Percentiles rank a stretch among this genome's conserved stretches.
Conservation (phyloP, 2,888 invertebrate species). For the Gymnocheta viridis region DNA sequence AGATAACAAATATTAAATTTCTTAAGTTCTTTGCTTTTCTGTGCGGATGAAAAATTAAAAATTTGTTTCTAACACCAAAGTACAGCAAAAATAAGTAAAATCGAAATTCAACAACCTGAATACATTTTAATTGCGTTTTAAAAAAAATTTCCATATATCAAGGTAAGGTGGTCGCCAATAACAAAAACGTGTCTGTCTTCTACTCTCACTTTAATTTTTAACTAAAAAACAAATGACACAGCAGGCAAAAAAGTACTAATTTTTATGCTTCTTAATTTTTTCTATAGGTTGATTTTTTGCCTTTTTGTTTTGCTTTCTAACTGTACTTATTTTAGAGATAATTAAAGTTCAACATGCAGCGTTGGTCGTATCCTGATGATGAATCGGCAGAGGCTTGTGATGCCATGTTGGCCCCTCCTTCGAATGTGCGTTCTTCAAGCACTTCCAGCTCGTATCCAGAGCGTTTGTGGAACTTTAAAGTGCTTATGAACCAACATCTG, state of each 20-base stretch:
- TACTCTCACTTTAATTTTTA: constrained; percentile 32
- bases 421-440: background rate
- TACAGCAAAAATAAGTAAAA: background rate
- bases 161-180: constrained; percentile 45
- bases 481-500: constrained; percentile 83
- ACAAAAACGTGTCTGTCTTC: constrained; percentile 9
- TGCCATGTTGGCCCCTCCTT: constrained; percentile 74
- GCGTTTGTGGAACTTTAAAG: constrained; percentile 83
- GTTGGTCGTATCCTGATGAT: constrained; percentile 86
- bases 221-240: background rate
- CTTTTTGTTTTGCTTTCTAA: constrained; percentile 55
- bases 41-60: background rate
- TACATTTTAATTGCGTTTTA: constrained; percentile 30
- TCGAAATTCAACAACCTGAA: constrained; percentile 11
- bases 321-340: constrained; percentile 59
- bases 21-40: constrained; percentile 42
- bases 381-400: constrained; percentile 77
- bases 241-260: constrained; percentile 6
- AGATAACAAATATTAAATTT: constrained; percentile 16
- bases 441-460: constrained; percentile 39
- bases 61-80: background rate
- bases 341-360: constrained; percentile 83
- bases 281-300: constrained; percentile 50
- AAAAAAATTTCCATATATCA: constrained; percentile 33
- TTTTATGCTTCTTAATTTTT: constrained; percentile 28